Percentiles rank a stretch among this genome's conserved stretches.
Evolutionary conservation across 92 coral and sea anemone species (phyloP).

Genomic region (Virgularia gustaviana): DNA sequence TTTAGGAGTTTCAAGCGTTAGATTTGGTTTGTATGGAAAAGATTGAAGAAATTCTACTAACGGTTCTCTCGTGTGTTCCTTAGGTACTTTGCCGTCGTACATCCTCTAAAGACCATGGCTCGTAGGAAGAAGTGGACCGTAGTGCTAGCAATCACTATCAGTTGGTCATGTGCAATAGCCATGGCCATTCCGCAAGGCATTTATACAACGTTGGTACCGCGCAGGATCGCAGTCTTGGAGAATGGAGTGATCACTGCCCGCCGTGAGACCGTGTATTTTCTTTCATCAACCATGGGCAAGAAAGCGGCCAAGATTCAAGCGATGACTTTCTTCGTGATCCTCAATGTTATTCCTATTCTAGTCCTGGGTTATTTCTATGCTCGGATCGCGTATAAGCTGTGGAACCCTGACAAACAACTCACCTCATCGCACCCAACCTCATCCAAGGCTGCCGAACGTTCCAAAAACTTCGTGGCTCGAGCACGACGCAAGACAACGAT

Average conservation of each 20-base stretch:
- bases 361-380: constrained; percentile 60
- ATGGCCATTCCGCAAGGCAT: constrained; percentile 61
- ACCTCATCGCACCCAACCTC: constrained; percentile 18
- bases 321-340: constrained; percentile 51
- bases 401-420: constrained; percentile 56
- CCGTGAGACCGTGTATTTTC: constrained; percentile 52
- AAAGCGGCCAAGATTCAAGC: constrained; percentile 43
- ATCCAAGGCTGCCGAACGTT: not conserved
- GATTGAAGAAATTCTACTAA: not conserved
- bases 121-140: constrained; percentile 56
- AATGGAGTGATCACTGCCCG: constrained; percentile 24
- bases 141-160: constrained; percentile 36
- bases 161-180: constrained; percentile 63
- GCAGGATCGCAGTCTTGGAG: constrained; percentile 1
- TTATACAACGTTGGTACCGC: constrained; percentile 29
- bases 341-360: constrained; percentile 67
- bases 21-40: not conserved
- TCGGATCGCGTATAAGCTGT: constrained; percentile 54
- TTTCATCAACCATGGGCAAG: constrained; percentile 12
- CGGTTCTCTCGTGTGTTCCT: not conserved
- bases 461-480: constrained; percentile 20
- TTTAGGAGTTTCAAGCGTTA: not conserved
- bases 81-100: constrained; percentile 73
- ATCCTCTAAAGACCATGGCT: constrained; percentile 56
- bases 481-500: constrained; percentile 74